Evolutionary conservation across 53 echinoderm and acorn worm genomes (phyloP).

Genomic region (Echinarachnius parma): DNA sequence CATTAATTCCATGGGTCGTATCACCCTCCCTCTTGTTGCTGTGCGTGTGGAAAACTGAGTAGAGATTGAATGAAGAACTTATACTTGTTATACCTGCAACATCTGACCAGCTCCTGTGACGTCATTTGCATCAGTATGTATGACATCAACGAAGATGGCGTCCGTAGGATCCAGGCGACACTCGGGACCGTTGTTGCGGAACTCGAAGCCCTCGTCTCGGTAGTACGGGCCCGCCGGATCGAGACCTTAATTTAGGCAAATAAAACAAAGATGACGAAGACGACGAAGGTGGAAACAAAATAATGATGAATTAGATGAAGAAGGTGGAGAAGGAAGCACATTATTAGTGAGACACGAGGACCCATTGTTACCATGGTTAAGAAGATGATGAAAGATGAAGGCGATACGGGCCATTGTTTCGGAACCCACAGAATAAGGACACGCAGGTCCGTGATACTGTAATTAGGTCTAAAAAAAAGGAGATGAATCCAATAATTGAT

Average conservation of each 20-base stretch:
- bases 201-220: constrained; percentile 37
- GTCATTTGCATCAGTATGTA: constrained; percentile 71
- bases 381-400: too few relatives aligned
- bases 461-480: too few relatives aligned
- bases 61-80: too few relatives aligned
- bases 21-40: too few relatives aligned
- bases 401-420: too few relatives aligned
- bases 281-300: not conserved
- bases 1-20: too few relatives aligned
- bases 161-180: constrained; percentile 77
- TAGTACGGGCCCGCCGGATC: constrained; percentile 81
- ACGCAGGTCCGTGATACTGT: too few relatives aligned
- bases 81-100: constrained; percentile 31
- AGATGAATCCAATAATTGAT: too few relatives aligned
- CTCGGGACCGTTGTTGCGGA: constrained; percentile 25
- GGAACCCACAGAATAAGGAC: too few relatives aligned
- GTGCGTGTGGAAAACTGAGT: too few relatives aligned
- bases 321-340: not conserved
- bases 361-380: too few relatives aligned
- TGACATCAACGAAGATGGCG: constrained; percentile 84
- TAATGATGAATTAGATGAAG: not conserved
- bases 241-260: constrained; percentile 43
- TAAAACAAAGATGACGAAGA: not conserved
- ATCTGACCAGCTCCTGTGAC: constrained; percentile 38
- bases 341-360: not conserved